Evolutionary conservation across 2,113 vertebrate genomes (phyloP).

Genomic region (Rhea pennata): DNA sequence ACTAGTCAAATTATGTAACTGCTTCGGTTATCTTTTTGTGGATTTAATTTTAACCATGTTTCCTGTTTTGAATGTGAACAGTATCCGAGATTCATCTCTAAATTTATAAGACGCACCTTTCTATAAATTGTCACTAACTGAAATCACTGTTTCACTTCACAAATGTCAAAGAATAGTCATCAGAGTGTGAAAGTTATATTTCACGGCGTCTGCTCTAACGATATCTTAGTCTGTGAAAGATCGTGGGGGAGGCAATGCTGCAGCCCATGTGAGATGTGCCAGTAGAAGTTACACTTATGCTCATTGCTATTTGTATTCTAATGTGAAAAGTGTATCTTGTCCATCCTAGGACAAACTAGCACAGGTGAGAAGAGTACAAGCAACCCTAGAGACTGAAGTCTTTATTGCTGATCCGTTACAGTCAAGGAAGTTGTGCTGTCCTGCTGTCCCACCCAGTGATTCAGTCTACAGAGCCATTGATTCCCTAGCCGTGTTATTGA

Average conservation of each 20-base stretch:
- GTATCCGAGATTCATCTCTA: constrained; percentile 42
- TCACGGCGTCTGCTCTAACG: constrained; percentile 19
- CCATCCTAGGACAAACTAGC: neutral
- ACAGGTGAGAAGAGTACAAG: neutral
- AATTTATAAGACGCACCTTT: constrained; percentile 28
- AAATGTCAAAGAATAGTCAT: constrained; percentile 60
- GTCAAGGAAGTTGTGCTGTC: neutral
- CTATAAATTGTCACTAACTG: constrained; percentile 59
- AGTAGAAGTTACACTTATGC: neutral
- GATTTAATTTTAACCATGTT: constrained; percentile 40
- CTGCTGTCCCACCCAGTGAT: neutral
- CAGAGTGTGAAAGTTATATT: constrained; percentile 57
- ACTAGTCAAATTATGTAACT: constrained; percentile 37
- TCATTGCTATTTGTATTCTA: neutral
- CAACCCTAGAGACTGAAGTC: neutral
- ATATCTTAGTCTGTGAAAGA: constrained; percentile 29
- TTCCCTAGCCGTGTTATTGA: neutral
- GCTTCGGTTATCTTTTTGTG: neutral
- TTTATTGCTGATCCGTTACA: neutral
- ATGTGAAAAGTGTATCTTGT: neutral
- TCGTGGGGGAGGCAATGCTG: constrained; percentile 28
- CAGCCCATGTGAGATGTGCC: neutral
- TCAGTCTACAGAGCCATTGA: neutral
- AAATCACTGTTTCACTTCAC: constrained; percentile 62
- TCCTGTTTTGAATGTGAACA: constrained; percentile 39